These are phyloP conservation scores for Styela clava DNA, from an alignment of 23 tunicate species.

Conservation along the genomic window DNA sequence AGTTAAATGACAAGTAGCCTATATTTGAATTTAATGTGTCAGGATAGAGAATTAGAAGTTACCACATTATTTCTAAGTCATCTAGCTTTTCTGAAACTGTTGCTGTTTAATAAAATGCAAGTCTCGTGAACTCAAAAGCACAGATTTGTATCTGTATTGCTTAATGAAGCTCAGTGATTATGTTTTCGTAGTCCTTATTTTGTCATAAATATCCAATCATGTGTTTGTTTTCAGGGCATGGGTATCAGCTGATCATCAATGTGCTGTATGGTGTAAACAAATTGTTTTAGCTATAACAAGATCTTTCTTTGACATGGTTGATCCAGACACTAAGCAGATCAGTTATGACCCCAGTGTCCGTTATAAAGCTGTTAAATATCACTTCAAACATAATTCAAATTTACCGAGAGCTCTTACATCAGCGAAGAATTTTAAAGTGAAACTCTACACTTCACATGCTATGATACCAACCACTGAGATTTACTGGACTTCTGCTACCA, in stretches of 20 bases:
- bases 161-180: too few species aligned
- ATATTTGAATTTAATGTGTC: too few species aligned
- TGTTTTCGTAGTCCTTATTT: too few species aligned
- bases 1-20: too few species aligned
- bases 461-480: constrained; percentile 9
- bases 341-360: constrained; percentile 37
- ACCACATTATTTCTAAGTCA: too few species aligned
- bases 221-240: constrained; percentile 19
- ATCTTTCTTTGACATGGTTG: constrained; percentile 51
- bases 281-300: constrained; percentile 52
- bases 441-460: constrained; percentile 30
- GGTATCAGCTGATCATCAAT: constrained; percentile 80
- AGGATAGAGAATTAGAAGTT: too few species aligned
- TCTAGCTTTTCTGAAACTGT: too few species aligned
- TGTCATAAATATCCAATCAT: too few species aligned
- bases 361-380: constrained; percentile 25
- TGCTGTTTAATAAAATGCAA: too few species aligned
- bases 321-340: constrained; percentile 35
- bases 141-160: too few species aligned
- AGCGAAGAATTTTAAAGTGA: constrained; percentile 2
- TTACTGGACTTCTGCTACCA: constrained; percentile 37
- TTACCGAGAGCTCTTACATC: neutral
- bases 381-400: constrained; percentile 35
- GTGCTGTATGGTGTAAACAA: constrained; percentile 93
- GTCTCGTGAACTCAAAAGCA: too few species aligned